Evolutionary conservation across 2,797 vertebrate genomes (phyloP), one percentile per base, ranked within the genome.

Genomic region (Sebastes itinus): DNA sequence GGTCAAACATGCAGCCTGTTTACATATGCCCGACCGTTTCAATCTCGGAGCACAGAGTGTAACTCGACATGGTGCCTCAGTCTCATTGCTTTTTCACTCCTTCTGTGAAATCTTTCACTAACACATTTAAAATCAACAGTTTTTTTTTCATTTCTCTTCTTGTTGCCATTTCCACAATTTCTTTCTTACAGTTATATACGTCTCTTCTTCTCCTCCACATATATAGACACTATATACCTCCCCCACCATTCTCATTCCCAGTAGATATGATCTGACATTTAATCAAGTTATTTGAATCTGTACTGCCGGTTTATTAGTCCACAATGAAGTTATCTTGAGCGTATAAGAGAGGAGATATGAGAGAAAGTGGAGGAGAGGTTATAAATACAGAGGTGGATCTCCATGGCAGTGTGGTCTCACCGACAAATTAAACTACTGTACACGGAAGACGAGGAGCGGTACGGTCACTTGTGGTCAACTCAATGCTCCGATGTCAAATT

Each of bases 11-110:
- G 89, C 82, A 77, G 86, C 89, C 87, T 94, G 92, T 94, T 94
- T 95, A 93, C 93, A 93, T 89, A 93, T 88, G 83, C 75, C 91
- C 91, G 69, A 82, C 92, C 80, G 91, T 89, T 95, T 89, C 94
- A 95, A 94, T 94, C 91, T 94, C 68, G n/a, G 83, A 80, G 85
- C 94, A 80, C 90, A 89, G 89, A 88, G 92, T 91, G 91, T 9
- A 66, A 72, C 92, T 74, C 93, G 11, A 93, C 93, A 82, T 94
- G 94, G 92, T 79, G 92, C 89, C 87, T 75, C 73, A 9, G 75
- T 61, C 89, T 91, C 89, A 88, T 90, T 81, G 83, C 87, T 84
- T 89, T 78, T 79, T 83, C 87, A 42, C 77, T 88, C 60, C 20
- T 83, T 85, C 83, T 52, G 59, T 68, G 42, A 86, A 91, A 88